A percentile compares a stretch with the other conserved stretches of the same genome.
Conservation (phyloP, 1,140 invertebrate species). For the Ectropis grisescens region DNA sequence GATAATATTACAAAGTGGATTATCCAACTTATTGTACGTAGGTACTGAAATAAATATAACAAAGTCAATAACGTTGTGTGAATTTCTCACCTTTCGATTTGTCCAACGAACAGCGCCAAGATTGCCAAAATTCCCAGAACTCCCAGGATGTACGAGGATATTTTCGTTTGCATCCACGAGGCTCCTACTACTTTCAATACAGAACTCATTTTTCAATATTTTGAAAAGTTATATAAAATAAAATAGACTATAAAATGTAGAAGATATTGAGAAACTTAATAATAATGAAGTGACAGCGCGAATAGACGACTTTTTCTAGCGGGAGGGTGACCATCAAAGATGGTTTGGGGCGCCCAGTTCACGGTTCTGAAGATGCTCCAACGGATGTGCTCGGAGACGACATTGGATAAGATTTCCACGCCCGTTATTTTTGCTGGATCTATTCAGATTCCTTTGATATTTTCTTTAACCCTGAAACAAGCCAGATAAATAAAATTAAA, state of each 20-base stretch:
- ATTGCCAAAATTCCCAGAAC: conserved; percentile 77
- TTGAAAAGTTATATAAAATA: conserved; percentile 16
- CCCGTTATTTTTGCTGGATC: conserved; percentile 21
- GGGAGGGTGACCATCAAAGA: conserved; percentile 57
- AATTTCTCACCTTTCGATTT: conserved; percentile 72
- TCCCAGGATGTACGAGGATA: conserved; percentile 78
- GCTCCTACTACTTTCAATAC: conserved; percentile 85
- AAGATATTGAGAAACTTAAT: conserved; percentile 68
- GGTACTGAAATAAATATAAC: too few species aligned
- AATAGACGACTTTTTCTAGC: conserved; percentile 58
- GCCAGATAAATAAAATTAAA: conserved; percentile 1
- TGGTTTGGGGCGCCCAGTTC: conserved; percentile 16
- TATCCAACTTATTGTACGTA: too few species aligned
- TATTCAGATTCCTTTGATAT: conserved; percentile 22
- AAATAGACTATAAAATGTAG: conserved; percentile 61
- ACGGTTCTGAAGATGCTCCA: conserved; percentile 28
- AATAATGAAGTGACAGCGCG: conserved; percentile 68
- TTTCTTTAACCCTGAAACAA: conserved; percentile 55
- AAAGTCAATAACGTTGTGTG: too few species aligned
- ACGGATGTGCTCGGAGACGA: conserved; percentile 20
- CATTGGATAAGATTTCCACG: conserved; percentile 30
- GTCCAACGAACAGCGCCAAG: conserved; percentile 76
- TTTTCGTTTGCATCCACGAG: conserved; percentile 81
- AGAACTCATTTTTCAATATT: conserved; percentile 42
- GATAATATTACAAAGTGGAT: too few species aligned